Base-by-base conservation (phyloP, 2,113 vertebrate species). In the Bostrychus sinensis region DNA sequence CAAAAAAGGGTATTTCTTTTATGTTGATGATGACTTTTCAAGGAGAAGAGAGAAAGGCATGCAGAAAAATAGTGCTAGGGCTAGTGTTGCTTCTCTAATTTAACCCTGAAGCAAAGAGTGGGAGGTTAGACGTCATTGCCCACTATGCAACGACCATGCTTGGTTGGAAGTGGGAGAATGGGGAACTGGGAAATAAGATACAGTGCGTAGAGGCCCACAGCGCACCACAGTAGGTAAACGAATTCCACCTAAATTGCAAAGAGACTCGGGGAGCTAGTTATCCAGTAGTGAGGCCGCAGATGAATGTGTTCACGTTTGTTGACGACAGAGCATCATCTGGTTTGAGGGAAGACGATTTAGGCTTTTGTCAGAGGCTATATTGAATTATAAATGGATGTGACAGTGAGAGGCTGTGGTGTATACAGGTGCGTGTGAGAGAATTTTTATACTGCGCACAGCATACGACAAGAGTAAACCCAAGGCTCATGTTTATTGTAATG, bases 191-290 rank as follows among this genome's bases (percentile, higher is more conserved):
- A 87, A 89, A 87, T 88, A 79, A 84, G 65, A 73, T 70, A 77
- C 13, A 30, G 25, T 51, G n/a, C 58, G 64, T 59, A 60, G 59
- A 42, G 63, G 72, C 83, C 81, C 48, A 55, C 56, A 80, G 86
- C 38, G 14, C 72, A 63, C 59, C 25, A 3, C 56, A 68, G 73
- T 60, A 71, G 83, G 75, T 86, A 84, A 87, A 72, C 23, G 45
- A 59, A 74, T 86, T 82, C 80, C 26, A 5, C 34, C 77, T 82
- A 87, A 87, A 90, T 90, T 90, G 87, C 64, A 0, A 42, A 63
- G 89, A 88, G 87, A 88, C 87, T 77, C 41, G 1, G 87, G 84
- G 84, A 88, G 75, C 82, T 80, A 75, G 78, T 88, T 87, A 82
- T 69, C 77, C 62, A 61, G 43, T 65, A 66, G 72, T 59, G 60